Evolutionary conservation across 1,140 invertebrate genomes (phyloP), one percentile per base, ranked within the genome.

Genomic region (Anoplolepis gracilipes): DNA sequence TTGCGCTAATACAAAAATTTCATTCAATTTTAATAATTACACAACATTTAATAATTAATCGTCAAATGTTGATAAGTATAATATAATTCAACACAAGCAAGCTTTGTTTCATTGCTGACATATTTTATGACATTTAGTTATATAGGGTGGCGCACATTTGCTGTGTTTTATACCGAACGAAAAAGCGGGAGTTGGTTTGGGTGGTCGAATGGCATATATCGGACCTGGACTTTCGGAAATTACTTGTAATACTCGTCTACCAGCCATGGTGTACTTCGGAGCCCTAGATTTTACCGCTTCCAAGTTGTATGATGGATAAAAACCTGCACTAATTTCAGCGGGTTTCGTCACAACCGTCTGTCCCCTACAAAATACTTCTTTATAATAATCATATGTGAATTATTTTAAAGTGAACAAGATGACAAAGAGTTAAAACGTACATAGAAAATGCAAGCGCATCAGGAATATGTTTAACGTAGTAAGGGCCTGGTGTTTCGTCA

Each of bases 371-470:
- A 65, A 25, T 19, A 79, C 10, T 62, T 11, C 4, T 53, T 53
- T 3, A 25, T n/a, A n/a, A 36, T 19, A 39, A 72, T n/a, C n/a
- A 65, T 55, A 7, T 67, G 11, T 4, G 13, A 79, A 2, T 64
- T 28, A 77, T 10, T 64, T 1, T 6, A 46, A 36, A 65, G 30
- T 28, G 5, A 53, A 2, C 0, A 36, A n/a, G 16, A 22, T 46
- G 2, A 77, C 8, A 16, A 65, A 19, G 0, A 42, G 5, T 59
- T 8, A 53, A 3, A 49, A 70, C 36, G 4, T 88, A 93, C 93
- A 93, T 91, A 16, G 87, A 87, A 88, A 91, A 93, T 5, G 77
- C 85, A 46, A 92, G 92, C 13, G 90, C 84, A 5, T 82, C 30
- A 57, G 33, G 19, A n/a, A 70, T 86, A 49, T 42, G n/a, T 19